A percentile compares a stretch with the other conserved stretches of the same genome.
Conservation (phyloP, 2,113 vertebrate genomes). For the Oryzias curvinotus region DNA sequence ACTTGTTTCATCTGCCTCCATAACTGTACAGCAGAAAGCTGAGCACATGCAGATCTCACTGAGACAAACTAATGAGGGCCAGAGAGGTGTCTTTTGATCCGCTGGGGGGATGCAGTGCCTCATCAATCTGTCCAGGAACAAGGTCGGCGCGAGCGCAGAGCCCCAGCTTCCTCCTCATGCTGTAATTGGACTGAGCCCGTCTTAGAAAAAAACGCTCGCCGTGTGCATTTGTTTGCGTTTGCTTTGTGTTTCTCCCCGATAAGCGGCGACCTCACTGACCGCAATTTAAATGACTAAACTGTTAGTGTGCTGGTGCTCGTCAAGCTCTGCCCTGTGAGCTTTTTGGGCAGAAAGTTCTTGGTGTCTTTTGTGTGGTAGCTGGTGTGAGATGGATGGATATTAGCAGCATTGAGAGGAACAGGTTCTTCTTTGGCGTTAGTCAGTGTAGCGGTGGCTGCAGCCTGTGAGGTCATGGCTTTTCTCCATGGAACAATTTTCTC, state of each 20-base stretch:
- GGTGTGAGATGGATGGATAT: constrained; percentile 40
- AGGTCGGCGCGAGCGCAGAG: constrained; percentile 56
- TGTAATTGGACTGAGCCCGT: constrained; percentile 62
- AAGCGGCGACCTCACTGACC: constrained; percentile 51
- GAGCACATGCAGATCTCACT: constrained; percentile 36
- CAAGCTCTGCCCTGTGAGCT: constrained; percentile 24
- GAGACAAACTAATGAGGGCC: constrained; percentile 60
- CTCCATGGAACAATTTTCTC: constrained; percentile 35
- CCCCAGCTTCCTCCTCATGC: constrained; percentile 47
- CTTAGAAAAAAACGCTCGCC: constrained; percentile 28
- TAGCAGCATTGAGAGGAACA: constrained; percentile 27
- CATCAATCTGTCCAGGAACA: constrained; percentile 69
- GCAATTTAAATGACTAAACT: constrained; percentile 45
- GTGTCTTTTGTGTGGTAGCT: constrained; percentile 32
- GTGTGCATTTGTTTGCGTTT: background rate
- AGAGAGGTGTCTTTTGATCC: constrained; percentile 70
- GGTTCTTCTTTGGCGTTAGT: constrained; percentile 29
- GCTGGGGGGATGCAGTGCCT: constrained; percentile 53
- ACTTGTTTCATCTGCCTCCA: constrained; percentile 1
- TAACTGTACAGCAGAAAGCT: background rate
- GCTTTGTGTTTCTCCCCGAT: constrained; percentile 36
- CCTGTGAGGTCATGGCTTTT: constrained; percentile 41
- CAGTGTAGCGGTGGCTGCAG: constrained; percentile 7
- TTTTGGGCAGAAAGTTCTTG: constrained; percentile 33
- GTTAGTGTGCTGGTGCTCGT: constrained; percentile 22